Evolutionary conservation across 2,797 vertebrate species (phyloP), one percentile per base, ranked within the genome.

Genomic region (Spinibarbus caldwelli): DNA sequence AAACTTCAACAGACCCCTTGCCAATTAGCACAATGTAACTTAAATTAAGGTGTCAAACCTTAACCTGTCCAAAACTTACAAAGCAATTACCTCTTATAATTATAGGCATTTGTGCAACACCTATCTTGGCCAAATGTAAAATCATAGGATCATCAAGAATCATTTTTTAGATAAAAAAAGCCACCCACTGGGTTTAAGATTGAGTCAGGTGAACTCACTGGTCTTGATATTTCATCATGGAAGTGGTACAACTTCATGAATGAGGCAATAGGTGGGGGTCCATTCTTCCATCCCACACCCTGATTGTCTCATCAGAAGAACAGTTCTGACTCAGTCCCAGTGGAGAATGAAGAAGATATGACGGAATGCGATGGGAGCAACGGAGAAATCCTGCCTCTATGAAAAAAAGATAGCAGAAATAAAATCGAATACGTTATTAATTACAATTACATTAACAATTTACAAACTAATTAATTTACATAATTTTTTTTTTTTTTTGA

Each of bases 251-350:
- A n/a, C n/a, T n/a, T n/a, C n/a, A n/a, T n/a, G n/a, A n/a, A n/a
- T n/a, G n/a, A n/a, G n/a, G n/a, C n/a, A 71, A 68, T 49, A 36
- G 29, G 21, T 36, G 26, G 10, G 26, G 10, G 36, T 41, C 36
- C 49, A 57, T 77, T 11, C 11, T 52, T 54, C 23, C 6, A 8
- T 36, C 15, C 36, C n/a, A n/a, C 36, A 38, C 36, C 76, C 76
- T 29, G 38, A 78, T 62, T 78, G 15, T 34, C 43, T 67, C 62
- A 80, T 80, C 47, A 81, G 47, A 36, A 14, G 31, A 80, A 52
- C 12, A 67, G 10, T 67, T 78, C 6, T 29, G 23, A 78, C 5
- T 68, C 43, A 68, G 2, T 67, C 43, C 62, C 43, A 49, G 19
- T 68, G 78, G 29, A 80, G 29, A 80, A 23, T 36, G 62, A 54